Conservation (phyloP, 2,113 vertebrate species). For the Corythornis madagascariensis region DNA sequence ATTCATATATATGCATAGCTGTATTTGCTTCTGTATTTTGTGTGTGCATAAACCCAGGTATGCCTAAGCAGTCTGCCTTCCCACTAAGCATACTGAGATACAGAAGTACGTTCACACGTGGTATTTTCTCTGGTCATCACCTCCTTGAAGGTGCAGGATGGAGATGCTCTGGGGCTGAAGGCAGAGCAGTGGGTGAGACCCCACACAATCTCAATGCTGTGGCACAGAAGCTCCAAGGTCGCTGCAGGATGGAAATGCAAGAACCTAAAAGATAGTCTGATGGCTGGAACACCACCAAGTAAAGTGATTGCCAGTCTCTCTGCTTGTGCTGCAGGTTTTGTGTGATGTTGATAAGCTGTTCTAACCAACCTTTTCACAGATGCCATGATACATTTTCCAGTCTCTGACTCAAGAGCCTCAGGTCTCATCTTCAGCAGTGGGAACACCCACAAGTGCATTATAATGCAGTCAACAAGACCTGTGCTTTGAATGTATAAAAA, state of each 20-base stretch:
- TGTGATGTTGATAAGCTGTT: not conserved
- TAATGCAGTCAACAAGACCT: not conserved
- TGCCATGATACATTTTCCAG: not conserved
- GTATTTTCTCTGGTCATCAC: not conserved
- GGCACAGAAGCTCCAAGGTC: not conserved
- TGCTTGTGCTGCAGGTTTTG: not conserved
- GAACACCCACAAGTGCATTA: not conserved
- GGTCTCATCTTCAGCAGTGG: not conserved
- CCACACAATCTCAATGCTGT: fast-evolving
- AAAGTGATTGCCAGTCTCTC: not conserved
- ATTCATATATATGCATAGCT: not conserved
- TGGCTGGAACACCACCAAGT: not conserved
- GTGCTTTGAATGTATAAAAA: not conserved
- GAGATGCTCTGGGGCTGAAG: not conserved
- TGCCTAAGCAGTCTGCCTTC: not conserved
- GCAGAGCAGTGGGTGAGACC: not conserved
- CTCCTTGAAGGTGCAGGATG: fast-evolving
- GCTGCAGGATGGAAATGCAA: not conserved
- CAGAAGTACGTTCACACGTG: not conserved
- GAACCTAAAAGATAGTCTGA: not conserved
- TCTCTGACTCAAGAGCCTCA: not conserved
- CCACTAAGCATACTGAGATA: not conserved
- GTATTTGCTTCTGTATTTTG: not conserved
- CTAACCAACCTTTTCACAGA: not conserved
- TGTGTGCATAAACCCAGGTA: not conserved